Conservation (phyloP, 53 echinoderm and acorn worm species). For the Echinometra lucunter region DNA sequence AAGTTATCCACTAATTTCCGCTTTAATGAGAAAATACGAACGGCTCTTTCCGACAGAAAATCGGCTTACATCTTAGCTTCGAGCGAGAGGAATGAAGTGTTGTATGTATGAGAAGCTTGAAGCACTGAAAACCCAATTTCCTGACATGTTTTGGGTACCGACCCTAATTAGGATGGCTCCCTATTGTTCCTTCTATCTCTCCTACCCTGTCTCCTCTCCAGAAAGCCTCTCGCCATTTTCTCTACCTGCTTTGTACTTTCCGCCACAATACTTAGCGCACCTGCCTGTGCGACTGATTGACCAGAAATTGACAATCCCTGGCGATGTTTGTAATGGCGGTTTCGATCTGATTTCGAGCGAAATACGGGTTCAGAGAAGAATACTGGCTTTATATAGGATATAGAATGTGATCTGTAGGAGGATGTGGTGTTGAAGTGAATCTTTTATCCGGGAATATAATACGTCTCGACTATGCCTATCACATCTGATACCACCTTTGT, state of each 20-base stretch:
- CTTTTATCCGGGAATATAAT: not conserved
- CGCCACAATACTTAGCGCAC: not conserved
- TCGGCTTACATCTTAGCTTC: not conserved
- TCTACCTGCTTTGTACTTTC: slow-evolving; percentile 13
- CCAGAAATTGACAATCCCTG: not conserved
- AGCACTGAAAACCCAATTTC: slow-evolving; percentile 33
- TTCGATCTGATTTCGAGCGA: not conserved
- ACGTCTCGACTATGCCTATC: no score
- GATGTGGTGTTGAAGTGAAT: not conserved
- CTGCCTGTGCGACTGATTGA: not conserved
- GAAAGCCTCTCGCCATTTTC: not conserved
- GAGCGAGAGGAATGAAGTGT: not conserved
- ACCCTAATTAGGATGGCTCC: not conserved
- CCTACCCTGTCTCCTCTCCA: not conserved
- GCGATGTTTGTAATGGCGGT: not conserved
- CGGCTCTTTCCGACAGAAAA: not conserved
- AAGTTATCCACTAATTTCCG: slow-evolving; percentile 31
- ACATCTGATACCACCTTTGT: no score
- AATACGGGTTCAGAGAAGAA: not conserved
- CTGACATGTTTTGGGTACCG: slow-evolving; percentile 30
- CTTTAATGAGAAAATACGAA: not conserved
- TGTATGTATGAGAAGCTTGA: not conserved
- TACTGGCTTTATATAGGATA: not conserved
- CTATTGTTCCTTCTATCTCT: not conserved
- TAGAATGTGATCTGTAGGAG: not conserved